These are phyloP conservation scores for Polypedilum pembai DNA, from an alignment of 1,140 invertebrate genomes.

Conservation along the genomic window DNA sequence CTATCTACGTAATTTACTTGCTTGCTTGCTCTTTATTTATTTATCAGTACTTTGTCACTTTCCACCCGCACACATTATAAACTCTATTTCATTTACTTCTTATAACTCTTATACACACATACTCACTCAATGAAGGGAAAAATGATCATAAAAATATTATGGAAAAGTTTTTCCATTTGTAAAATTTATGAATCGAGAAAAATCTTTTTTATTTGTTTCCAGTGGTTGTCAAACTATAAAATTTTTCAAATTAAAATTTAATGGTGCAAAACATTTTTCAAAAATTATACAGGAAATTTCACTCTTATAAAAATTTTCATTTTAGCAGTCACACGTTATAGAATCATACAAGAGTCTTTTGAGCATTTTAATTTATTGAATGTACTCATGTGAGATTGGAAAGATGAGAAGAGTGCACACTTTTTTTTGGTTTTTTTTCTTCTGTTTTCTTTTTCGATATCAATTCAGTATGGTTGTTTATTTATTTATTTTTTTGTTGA, in stretches of 20 bases:
- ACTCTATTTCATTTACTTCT: background rate
- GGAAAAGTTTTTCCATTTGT: background rate
- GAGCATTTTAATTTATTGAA: background rate
- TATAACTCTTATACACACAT: background rate
- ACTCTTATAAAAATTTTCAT: background rate
- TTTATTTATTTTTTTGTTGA: conserved; percentile 1
- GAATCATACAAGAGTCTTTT: background rate
- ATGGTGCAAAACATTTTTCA: background rate
- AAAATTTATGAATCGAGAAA: conserved; percentile 7
- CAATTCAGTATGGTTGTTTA: background rate
- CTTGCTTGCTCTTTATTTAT: no score
- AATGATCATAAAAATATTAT: background rate
- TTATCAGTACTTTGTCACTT: no score
- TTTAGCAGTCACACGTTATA: background rate
- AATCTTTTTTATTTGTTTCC: background rate
- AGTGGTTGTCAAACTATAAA: background rate
- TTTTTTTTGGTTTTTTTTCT: background rate
- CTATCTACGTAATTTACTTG: no score
- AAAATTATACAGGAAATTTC: background rate
- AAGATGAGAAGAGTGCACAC: background rate
- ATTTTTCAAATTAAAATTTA: conserved; percentile 20
- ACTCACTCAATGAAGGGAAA: background rate
- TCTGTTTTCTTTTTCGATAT: background rate
- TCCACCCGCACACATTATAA: background rate
- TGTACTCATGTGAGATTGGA: conserved; percentile 11